These are phyloP conservation scores for Malaclemys terrapin DNA, from an alignment of 2,113 vertebrate species.

Conservation along the genomic window DNA sequence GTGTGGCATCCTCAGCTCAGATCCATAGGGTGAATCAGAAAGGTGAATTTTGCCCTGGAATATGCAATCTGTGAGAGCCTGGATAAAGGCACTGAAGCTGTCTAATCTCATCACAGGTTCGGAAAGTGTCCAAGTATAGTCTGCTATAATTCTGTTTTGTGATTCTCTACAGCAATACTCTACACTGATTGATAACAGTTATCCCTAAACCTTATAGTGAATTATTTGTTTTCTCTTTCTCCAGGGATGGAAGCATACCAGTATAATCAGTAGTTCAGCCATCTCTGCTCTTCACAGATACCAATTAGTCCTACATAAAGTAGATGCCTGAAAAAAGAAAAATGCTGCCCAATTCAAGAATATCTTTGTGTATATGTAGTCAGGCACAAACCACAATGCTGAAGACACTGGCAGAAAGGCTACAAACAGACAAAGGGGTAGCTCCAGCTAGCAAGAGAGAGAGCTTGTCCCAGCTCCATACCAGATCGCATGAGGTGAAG, in stretches of 20 bases:
- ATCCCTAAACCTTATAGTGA: not conserved
- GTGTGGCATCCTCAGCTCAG: not conserved
- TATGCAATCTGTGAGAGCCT: not conserved
- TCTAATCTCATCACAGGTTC: not conserved
- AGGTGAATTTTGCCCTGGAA: not conserved
- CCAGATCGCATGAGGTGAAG: no score
- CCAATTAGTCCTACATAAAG: not conserved
- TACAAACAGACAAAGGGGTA: not conserved
- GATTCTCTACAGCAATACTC: not conserved
- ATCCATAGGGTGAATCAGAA: not conserved
- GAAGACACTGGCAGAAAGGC: not conserved
- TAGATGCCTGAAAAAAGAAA: not conserved
- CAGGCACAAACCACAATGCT: not conserved
- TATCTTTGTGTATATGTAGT: not conserved
- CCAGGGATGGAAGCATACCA: not conserved
- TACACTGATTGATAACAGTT: not conserved
- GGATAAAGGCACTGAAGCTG: not conserved
- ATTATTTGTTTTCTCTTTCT: not conserved
- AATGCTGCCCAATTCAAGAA: not conserved
- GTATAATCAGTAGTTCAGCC: not conserved
- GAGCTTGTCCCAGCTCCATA: not conserved
- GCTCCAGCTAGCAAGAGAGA: not conserved
- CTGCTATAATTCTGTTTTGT: not conserved
- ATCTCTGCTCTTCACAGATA: not conserved
- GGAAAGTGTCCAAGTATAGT: not conserved